These are phyloP conservation scores for Paedocypris micromegethes DNA, from an alignment of 2,797 vertebrate genomes.

Conservation along the genomic window DNA sequence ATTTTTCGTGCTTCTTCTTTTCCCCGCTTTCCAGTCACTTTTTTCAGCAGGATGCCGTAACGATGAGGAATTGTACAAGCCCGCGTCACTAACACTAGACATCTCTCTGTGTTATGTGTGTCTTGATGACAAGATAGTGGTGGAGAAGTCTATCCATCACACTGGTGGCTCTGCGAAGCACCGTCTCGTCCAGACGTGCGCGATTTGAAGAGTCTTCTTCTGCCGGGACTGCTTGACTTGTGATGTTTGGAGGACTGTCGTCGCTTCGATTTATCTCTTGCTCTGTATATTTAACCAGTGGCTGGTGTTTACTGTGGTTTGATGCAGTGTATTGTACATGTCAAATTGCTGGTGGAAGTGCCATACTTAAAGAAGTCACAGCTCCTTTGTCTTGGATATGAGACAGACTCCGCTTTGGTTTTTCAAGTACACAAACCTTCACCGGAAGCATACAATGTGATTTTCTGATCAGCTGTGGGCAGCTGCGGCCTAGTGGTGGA, in stretches of 20 bases:
- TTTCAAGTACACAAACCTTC: conserved; percentile 34
- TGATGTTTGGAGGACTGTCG: conserved; percentile 13
- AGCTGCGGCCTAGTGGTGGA: too few relatives aligned
- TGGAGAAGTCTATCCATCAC: conserved; percentile 35
- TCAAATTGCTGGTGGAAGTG: conserved; percentile 28
- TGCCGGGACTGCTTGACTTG: conserved; percentile 6
- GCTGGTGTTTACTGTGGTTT: conserved; percentile 26
- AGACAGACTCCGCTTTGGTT: conserved; percentile 31
- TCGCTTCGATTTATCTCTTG: conserved; percentile 17
- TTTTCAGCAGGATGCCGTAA: conserved; percentile 31
- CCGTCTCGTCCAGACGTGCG: too few relatives aligned
- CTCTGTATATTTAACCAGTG: conserved; percentile 22
- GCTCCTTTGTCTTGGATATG: conserved; percentile 28
- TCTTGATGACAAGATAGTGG: conserved; percentile 21
- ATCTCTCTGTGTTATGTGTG: conserved; percentile 26
- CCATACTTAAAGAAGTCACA: conserved; percentile 9
- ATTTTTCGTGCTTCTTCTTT: conserved; percentile 28
- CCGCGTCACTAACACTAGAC: conserved; percentile 24
- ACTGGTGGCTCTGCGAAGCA: not conserved
- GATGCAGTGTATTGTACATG: conserved; percentile 7
- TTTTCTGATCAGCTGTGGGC: not conserved
- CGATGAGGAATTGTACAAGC: conserved; percentile 35
- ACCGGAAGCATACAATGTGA: conserved; percentile 20
- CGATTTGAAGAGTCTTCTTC: too few relatives aligned
- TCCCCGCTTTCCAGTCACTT: conserved; percentile 27